A percentile compares a stretch with the other conserved stretches of the same genome.
Evolutionary conservation across 1,140 invertebrate species (phyloP).

Genomic region (Zeugodacus cucurbitae): DNA sequence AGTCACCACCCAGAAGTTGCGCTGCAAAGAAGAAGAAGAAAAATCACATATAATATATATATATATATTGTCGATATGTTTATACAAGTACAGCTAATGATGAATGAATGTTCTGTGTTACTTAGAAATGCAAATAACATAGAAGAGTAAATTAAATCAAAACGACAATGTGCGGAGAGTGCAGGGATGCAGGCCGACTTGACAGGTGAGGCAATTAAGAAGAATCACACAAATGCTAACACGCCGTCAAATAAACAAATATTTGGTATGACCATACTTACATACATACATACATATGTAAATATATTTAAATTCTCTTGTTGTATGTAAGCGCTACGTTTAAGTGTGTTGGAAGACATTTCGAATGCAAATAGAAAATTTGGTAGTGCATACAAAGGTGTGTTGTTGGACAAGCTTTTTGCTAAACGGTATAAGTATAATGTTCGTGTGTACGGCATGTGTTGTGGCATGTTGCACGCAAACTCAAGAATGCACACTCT

Average conservation of each 20-base stretch:
- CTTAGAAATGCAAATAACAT: conserved; percentile 2
- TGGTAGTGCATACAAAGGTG: neutral
- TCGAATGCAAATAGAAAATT: conserved; percentile 24
- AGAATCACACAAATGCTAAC: neutral
- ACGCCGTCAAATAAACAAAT: neutral
- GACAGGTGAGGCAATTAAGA: neutral
- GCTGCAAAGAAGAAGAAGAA: conserved; percentile 69
- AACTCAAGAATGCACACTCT: neutral
- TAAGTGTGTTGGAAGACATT: neutral
- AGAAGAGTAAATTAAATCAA: neutral
- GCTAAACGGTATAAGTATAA: neutral
- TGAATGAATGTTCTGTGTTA: neutral
- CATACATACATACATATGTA: neutral
- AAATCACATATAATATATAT: conserved; percentile 8
- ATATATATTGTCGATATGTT: too few species aligned
- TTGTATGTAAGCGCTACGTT: neutral
- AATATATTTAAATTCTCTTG: neutral
- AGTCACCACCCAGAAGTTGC: conserved; percentile 80
- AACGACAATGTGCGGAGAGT: neutral
- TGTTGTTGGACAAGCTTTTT: neutral
- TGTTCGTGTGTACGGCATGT: neutral
- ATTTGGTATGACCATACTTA: neutral
- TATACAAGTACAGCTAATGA: neutral
- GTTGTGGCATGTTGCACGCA: neutral
- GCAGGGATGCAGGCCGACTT: neutral